Evolutionary conservation across 2,797 vertebrate species (phyloP).

Genomic region (Carapus acus): DNA sequence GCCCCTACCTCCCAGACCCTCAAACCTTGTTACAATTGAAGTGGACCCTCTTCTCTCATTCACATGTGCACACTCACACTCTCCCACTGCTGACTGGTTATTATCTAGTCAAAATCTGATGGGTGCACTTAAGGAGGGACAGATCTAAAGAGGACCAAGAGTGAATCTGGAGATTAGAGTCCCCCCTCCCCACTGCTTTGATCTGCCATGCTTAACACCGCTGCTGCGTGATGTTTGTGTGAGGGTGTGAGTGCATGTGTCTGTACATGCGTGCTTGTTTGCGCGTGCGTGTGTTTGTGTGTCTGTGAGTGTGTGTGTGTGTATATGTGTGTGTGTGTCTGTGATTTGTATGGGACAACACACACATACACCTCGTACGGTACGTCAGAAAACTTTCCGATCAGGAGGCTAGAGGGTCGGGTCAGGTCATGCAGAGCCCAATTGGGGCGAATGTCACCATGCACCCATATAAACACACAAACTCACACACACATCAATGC

Average conservation of each 20-base stretch:
- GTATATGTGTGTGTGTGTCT: too few relatives aligned
- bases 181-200: background rate
- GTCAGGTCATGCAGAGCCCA: background rate
- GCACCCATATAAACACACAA: too few relatives aligned
- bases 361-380: too few relatives aligned
- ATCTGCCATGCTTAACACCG: constrained; percentile 9
- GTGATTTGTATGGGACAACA: too few relatives aligned
- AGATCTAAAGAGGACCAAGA: constrained; percentile 10
- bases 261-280: too few relatives aligned
- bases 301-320: too few relatives aligned
- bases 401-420: constrained; percentile 2
- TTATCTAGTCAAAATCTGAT: constrained; percentile 53
- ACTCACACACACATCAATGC: too few relatives aligned
- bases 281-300: too few relatives aligned
- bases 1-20: constrained; percentile 12
- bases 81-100: constrained; percentile 48
- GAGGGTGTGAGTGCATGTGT: too few relatives aligned
- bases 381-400: too few relatives aligned
- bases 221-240: too few relatives aligned
- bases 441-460: constrained; percentile 20
- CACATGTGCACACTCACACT: constrained; percentile 23
- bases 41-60: constrained; percentile 12
- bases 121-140: constrained; percentile 37
- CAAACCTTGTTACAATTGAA: constrained; percentile 19
- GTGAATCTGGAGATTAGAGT: constrained; percentile 28